A percentile compares a stretch with the other conserved stretches of the same genome.
Evolutionary conservation across 1,140 invertebrate species (phyloP).

Genomic region (Bilobella aurantiaca): DNA sequence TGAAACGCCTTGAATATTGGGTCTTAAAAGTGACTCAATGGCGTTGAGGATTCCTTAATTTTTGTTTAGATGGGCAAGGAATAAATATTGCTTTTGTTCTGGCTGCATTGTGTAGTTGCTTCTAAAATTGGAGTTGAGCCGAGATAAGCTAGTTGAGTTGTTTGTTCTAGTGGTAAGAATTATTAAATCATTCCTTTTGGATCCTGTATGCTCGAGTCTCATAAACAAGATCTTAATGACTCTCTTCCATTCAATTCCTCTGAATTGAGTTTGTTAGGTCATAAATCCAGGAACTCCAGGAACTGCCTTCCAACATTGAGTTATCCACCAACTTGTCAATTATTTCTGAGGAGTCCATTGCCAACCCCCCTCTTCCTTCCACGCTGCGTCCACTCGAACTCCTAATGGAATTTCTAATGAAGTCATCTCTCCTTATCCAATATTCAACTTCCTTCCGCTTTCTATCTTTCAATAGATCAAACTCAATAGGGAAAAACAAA

Average conservation of each 20-base stretch:
- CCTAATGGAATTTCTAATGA: constrained; percentile 4
- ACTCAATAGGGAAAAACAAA: background rate
- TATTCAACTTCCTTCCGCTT: background rate
- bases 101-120: no score
- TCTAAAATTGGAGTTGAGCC: background rate
- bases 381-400: no score
- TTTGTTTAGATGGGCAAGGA: no score
- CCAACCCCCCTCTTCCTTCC: background rate
- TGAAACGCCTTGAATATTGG: no score
- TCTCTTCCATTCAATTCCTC: background rate
- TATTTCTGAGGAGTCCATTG: background rate
- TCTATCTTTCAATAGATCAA: background rate
- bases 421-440: background rate
- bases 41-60: no score
- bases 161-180: background rate
- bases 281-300: background rate
- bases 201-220: no score
- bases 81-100: no score
- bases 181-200: constrained; percentile 2
- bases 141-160: background rate
- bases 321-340: background rate
- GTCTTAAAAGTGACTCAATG: no score
- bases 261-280: background rate
- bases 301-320: background rate
- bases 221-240: constrained; percentile 4